Evolutionary conservation across 2,888 invertebrate species (phyloP), one percentile per base, ranked within the genome.

Genomic region (Spialia ferax): DNA sequence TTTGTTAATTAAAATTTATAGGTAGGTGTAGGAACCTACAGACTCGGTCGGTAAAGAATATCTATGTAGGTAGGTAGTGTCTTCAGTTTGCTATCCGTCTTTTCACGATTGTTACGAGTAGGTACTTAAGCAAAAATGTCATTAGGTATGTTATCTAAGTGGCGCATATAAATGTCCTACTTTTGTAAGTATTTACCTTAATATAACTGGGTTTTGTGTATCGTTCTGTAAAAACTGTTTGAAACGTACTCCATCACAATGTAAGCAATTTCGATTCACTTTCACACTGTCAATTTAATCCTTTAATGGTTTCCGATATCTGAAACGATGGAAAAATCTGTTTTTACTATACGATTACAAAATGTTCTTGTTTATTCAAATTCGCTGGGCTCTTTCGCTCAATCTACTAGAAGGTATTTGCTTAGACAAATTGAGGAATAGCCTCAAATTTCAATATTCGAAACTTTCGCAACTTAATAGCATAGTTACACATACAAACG

Each of bases 311-410:
- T 77, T 77, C 79, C 71, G 75, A 73, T 81, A 88, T 87, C 91
- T 91, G 91, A 87, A 91, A 91, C 81, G 86, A 89, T 74, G 82
- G 78, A 85, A 80, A 88, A 82, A 78, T 73, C 57, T 75, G 74
- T 75, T 76, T 73, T 87, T 85, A 85, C 73, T 75, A 61, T 66
- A 29, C 61, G 52, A 63, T 26, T 52, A 62, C 15, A 6, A 20
- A 18, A 5, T 45, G 8, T 45, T 32, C 13, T 54, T 15, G 42
- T 68, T 18, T 59, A 62, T 64, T 63, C 54, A 54, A 50, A 60
- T 29, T 77, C 76, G 79, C 81, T 70, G 55, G 63, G 77, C 75
- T 73, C 67, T 70, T 56, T 56, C 50, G 66, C 54, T 54, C 66
- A 29, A 7, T 26, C 22, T 69, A 26, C 26, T 26, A 26, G n/a